These are phyloP conservation scores for Eupelmus urozonus DNA, from an alignment of 2,888 invertebrate genomes.

Conservation along the genomic window DNA sequence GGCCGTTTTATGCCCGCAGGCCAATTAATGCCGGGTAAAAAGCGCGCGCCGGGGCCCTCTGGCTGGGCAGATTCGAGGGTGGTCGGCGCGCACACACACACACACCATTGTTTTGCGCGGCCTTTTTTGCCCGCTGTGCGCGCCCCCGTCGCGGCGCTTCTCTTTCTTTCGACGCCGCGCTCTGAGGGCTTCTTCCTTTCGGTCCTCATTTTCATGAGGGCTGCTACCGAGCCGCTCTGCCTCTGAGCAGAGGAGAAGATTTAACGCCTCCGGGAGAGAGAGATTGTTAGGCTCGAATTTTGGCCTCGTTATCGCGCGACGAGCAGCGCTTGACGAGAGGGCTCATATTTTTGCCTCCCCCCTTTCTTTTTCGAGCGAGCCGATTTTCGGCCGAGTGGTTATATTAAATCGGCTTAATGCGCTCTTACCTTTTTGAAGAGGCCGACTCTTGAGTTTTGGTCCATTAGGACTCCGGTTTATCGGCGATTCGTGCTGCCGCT, in stretches of 20 bases:
- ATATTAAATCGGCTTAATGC: too few relatives aligned
- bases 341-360: too few relatives aligned
- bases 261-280: constrained; percentile 29
- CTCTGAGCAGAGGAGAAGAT: constrained; percentile 8
- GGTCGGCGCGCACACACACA: constrained; percentile 64
- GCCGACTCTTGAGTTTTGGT: too few relatives aligned
- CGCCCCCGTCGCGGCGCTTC: background rate
- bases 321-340: background rate
- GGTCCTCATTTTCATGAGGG: constrained; percentile 20
- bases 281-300: constrained; percentile 38
- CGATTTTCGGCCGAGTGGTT: too few relatives aligned
- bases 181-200: background rate
- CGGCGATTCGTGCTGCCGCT: too few relatives aligned
- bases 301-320: constrained; percentile 39
- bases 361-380: too few relatives aligned
- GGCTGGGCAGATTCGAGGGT: constrained; percentile 74
- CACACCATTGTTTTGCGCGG: constrained; percentile 59
- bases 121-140: constrained; percentile 60
- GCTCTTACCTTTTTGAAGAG: too few relatives aligned
- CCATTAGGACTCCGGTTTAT: too few relatives aligned
- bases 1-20: constrained; percentile 72
- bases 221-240: background rate
- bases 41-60: constrained; percentile 62
- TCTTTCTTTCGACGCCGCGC: constrained; percentile 1
- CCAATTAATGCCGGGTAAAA: constrained; percentile 75